A percentile compares a stretch with the other conserved stretches of the same genome.
phyloP scores from a whole-genome alignment of 1,140 invertebrate species.

The Diachasma alloeum region DNA sequence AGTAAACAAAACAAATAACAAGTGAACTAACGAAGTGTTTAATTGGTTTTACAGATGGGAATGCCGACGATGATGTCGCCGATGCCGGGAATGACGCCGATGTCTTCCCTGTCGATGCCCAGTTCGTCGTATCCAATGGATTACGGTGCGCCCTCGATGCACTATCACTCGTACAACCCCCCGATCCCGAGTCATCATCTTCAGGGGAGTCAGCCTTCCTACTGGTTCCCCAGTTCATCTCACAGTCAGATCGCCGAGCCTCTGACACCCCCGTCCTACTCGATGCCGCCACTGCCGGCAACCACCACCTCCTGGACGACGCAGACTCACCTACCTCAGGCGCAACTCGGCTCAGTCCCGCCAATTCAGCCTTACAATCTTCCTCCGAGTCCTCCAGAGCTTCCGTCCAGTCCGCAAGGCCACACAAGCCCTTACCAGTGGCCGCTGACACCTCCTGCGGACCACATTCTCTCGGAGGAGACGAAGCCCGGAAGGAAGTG shows the following conservation, averaged over 20 bases:
- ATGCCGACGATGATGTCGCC: slow-evolving; percentile 47
- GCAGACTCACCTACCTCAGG: slow-evolving; percentile 28
- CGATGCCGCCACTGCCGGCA: slow-evolving; percentile 36
- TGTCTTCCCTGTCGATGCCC: slow-evolving; percentile 43
- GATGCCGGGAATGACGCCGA: slow-evolving; percentile 47
- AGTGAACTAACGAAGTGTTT: slow-evolving; percentile 11
- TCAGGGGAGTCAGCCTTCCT: slow-evolving; percentile 33
- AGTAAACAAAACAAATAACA: background rate
- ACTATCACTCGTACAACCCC: slow-evolving; percentile 46
- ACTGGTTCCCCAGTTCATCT: slow-evolving; percentile 41
- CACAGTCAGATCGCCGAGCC: slow-evolving; percentile 42
- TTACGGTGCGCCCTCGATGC: slow-evolving; percentile 39
- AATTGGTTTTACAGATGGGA: slow-evolving; percentile 43
- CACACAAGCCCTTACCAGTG: slow-evolving; percentile 42
- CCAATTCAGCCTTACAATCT: slow-evolving; percentile 47
- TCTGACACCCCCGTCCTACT: slow-evolving; percentile 40
- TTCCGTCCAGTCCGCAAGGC: slow-evolving; percentile 37
- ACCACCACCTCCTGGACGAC: slow-evolving; percentile 38
- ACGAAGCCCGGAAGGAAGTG: slow-evolving; percentile 49
- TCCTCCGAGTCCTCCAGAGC: slow-evolving; percentile 42
- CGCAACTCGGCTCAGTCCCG: slow-evolving; percentile 27
- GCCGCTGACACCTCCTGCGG: slow-evolving; percentile 40
- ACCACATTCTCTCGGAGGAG: slow-evolving; percentile 28
- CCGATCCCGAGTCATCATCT: slow-evolving; percentile 25
- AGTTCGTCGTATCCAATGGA: slow-evolving; percentile 41